Conservation (phyloP, 2,888 invertebrate species). For the Villa cingulata region DNA sequence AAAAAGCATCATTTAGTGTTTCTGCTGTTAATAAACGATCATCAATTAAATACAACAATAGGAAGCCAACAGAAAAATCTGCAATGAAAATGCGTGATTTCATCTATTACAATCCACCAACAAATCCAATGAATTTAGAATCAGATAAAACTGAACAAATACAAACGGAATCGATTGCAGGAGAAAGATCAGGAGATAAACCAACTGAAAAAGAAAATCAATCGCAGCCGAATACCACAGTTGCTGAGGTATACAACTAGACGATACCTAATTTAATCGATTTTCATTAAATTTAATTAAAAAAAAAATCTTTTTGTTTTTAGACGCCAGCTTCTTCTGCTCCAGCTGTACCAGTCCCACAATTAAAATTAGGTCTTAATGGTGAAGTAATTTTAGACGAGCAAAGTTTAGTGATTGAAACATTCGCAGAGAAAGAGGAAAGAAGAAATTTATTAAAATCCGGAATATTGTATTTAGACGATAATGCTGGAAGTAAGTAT, state of each 20-base stretch:
- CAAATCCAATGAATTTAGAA: conserved; percentile 53
- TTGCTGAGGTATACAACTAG: not conserved
- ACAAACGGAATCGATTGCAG: conserved; percentile 22
- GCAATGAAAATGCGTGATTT: conserved; percentile 81
- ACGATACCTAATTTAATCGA: not conserved
- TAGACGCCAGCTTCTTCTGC: not conserved
- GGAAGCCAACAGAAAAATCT: conserved; percentile 45
- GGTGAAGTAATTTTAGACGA: conserved; percentile 78
- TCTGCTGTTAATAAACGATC: conserved; percentile 42
- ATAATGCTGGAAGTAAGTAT: conserved; percentile 29
- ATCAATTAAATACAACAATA: conserved; percentile 39
- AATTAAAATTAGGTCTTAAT: conserved; percentile 73
- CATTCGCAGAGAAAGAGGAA: conserved; percentile 47
- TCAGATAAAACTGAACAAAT: not conserved
- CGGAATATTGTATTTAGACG: conserved; percentile 52
- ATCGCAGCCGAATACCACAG: not conserved
- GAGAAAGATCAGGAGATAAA: not conserved
- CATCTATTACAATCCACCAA: conserved; percentile 76
- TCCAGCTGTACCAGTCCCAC: conserved; percentile 53
- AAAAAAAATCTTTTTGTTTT: too few species aligned
- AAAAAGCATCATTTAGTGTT: conserved; percentile 42
- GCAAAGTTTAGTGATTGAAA: conserved; percentile 68
- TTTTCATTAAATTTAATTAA: too few species aligned
- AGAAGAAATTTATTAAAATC: conserved; percentile 50
- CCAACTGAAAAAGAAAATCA: not conserved